Evolutionary conservation across 2,797 vertebrate genomes (phyloP).

Genomic region (Chromis chromis): DNA sequence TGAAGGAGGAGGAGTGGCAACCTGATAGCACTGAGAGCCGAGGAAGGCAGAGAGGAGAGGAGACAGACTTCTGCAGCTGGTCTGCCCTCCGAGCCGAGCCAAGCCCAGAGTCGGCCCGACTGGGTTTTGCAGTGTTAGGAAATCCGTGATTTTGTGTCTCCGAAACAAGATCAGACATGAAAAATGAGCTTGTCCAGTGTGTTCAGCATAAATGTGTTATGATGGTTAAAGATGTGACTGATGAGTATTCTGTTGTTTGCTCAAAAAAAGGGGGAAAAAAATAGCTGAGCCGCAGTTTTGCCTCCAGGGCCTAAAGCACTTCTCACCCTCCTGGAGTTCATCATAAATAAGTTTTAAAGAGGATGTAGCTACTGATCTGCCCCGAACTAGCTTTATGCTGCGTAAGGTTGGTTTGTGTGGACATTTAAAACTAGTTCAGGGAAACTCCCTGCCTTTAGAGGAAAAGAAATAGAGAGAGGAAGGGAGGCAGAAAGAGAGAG

Average conservation of each 20-base stretch:
- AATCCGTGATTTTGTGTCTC: slow-evolving; percentile 59
- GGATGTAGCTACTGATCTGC: slow-evolving; percentile 39
- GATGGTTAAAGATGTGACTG: slow-evolving; percentile 49
- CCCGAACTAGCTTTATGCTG: slow-evolving; percentile 45
- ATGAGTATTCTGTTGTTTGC: slow-evolving; percentile 46
- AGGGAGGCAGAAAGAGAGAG: slow-evolving; percentile 44
- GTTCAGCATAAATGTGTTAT: slow-evolving; percentile 58
- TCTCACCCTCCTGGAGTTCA: neutral
- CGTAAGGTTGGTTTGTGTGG: slow-evolving; percentile 59
- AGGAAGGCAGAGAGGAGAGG: slow-evolving; percentile 65
- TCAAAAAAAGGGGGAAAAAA: neutral
- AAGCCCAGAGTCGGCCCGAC: slow-evolving; percentile 37
- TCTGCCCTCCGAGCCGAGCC: slow-evolving; percentile 47
- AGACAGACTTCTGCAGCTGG: slow-evolving; percentile 81
- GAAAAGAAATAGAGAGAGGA: slow-evolving; percentile 53
- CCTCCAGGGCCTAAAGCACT: slow-evolving; percentile 8
- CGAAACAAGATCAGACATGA: slow-evolving; percentile 64
- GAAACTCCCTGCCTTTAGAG: slow-evolving; percentile 78
- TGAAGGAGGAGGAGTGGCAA: slow-evolving; percentile 82
- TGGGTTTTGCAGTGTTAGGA: slow-evolving; percentile 42
- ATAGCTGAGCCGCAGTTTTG: slow-evolving; percentile 33
- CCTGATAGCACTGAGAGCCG: slow-evolving; percentile 81
- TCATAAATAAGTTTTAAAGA: slow-evolving; percentile 34
- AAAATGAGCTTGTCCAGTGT: slow-evolving; percentile 40
- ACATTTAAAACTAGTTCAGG: slow-evolving; percentile 64